Conservation (phyloP, 1,140 invertebrate genomes). For the Bombus breviceps region DNA sequence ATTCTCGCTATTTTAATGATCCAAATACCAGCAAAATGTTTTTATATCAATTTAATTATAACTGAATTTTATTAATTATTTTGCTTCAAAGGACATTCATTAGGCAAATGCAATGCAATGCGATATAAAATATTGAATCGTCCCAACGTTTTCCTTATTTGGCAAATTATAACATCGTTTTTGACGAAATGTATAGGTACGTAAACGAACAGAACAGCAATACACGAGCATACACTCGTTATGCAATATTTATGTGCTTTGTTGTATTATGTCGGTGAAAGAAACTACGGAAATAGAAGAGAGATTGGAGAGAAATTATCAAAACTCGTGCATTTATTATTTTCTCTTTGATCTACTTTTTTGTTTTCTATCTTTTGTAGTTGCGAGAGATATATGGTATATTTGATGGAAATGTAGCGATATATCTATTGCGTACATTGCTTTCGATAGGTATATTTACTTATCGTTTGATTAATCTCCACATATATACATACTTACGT, state of each 20-base stretch:
- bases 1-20: conserved; percentile 41
- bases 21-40: conserved; percentile 32
- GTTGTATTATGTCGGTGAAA: neutral
- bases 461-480: neutral
- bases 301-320: neutral
- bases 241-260: too few species aligned
- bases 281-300: neutral
- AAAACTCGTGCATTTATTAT: neutral
- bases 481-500: neutral
- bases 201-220: neutral
- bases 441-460: neutral
- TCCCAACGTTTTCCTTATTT: too few species aligned
- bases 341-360: conserved; percentile 8
- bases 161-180: too few species aligned
- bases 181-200: neutral
- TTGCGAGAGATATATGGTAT: neutral
- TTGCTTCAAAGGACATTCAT: too few species aligned
- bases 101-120: too few species aligned
- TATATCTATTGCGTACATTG: neutral
- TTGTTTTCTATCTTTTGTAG: neutral
- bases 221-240: too few species aligned
- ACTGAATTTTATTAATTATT: neutral
- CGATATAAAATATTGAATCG: neutral
- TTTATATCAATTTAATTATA: neutral
- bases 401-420: neutral